Base-by-base conservation (phyloP, 2,113 vertebrate species). In the Nannospalax galili region DNA sequence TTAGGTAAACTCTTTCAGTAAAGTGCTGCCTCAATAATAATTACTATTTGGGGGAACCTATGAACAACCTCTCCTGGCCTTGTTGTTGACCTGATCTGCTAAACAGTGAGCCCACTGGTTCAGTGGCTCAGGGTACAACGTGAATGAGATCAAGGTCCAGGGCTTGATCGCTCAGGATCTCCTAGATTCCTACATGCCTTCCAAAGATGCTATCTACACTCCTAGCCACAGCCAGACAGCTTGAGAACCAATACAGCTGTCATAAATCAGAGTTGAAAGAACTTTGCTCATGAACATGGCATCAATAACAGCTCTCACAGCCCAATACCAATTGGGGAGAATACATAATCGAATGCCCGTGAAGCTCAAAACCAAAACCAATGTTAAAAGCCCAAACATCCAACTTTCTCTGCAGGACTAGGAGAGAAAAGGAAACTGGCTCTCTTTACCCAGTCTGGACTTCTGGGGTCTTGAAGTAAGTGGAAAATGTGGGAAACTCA, bases 171-270 rank as follows among this genome's bases (percentile, higher is more conserved):
- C 84, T 84, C 37, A 77, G 87, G 94, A 92, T 28, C 75, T 92
- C 80, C 86, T 87, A 75, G 37, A 65, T 96, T 95, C 95, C 90
- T 93, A 82, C 45, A 84, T 84, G 92, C 64, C 82, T 78, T 88
- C 93, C 84, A n/a, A 37, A 91, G 37, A 30, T 37, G 62, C 64
- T 77, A 67, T 80, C 70, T 67, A 24, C 65, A 80, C 64, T 67
- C 52, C 64, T 28, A 26, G 73, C 65, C 74, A 72, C 37, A 58
- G 69, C 42, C 91, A 92, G 90, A 74, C 64, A 93, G 73, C 73
- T 62, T 69, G 52, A 84, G 90, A 70, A 80, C 26, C 48, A 93
- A 89, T 20, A 32, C 0, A 67, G 75, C 24, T 32, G 56, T 90
- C 62, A 35, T 32, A 65, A 60, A 69, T 12, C 65, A 26, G 84